Base-by-base conservation (phyloP, 2,797 vertebrate genomes). In the Ctenopoma multispine region DNA sequence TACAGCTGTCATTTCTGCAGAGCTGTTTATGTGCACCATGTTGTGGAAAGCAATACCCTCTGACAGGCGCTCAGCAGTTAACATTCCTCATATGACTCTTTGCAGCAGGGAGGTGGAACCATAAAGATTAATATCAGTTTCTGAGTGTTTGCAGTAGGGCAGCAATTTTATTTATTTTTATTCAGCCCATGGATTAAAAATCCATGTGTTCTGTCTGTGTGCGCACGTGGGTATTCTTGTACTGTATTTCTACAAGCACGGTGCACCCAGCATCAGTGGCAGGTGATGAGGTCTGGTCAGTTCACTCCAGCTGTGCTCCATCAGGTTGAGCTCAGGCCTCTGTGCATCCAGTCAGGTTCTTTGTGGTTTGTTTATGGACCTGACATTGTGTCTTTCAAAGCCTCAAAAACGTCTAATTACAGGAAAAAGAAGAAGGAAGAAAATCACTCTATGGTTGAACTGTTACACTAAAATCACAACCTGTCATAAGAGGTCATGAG, bases 121-220 rank as follows among this genome's bases (percentile, higher is more conserved):
- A 31, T 36, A 4, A 56, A 68, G 51, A 75, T 56, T 49, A 54
- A 66, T 79, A 55, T 75, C 41, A 64, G 57, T 38, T 67, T 51
- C 67, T 48, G 12, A 57, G 58, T 55, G 54, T 70, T 80, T 49
- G n/a, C 46, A 71, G 66, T 8, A 15, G 9, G 48, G 21, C 48
- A 68, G n/a, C n/a, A n/a, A n/a, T n/a, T n/a, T 83, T 75, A 71
- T 80, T 65, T 43, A 77, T 79, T 51, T 78, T 70, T 58, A 72
- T 68, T 73, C 69, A 79, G 7, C 23, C 23, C 7, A 47, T 49
- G 34, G 60, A 79, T 85, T 64, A 81, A 87, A 85, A 67, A 81
- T 83, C 46, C 34, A 82, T 78, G 61, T 48, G 65, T 72, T 40
- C 49, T 48, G 51, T 20, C 41, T 29, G 20, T 41, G 31, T 58